Evolutionary conservation across 1,140 invertebrate genomes (phyloP), one percentile per base, ranked within the genome.

Genomic region (Leptoteleia sp.): DNA sequence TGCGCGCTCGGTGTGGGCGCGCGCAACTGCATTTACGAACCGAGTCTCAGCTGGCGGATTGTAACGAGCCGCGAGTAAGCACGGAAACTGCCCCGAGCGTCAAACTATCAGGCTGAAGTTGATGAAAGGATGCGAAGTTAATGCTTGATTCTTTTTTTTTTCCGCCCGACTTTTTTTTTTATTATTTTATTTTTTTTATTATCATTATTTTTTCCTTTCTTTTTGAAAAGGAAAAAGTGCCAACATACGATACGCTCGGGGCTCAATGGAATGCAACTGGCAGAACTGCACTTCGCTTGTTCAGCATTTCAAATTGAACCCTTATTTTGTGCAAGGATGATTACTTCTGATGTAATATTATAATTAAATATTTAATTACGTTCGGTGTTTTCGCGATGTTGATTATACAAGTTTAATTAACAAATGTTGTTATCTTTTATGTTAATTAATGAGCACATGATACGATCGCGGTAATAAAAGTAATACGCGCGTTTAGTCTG

Each of bases 101-200:
- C 43, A 59, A 65, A 59, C 33, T 67, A 75, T 75, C 54, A 59
- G 31, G 47, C 54, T 33, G 55, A 68, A 67, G 27, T 47, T 54
- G 61, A 59, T 76, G 54, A 76, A 76, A 61, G 62, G 38, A 65
- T 76, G 72, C 54, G 54, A 67, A 68, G 54, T 61, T 61, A 61
- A 61, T 76, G 22, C 47, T 59, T 52, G 50, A 48, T 27, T 29
- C 55, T 45, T 54, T 55, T n/a, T n/a, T n/a, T n/a, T n/a, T n/a
- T n/a, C n/a, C n/a, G n/a, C n/a, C n/a, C n/a, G n/a, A n/a, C n/a
- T n/a, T n/a, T n/a, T n/a, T n/a, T n/a, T n/a, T n/a, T n/a, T n/a
- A n/a, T n/a, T n/a, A n/a, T n/a, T n/a, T n/a, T n/a, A n/a, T n/a
- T n/a, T n/a, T n/a, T n/a, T n/a, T n/a, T n/a, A n/a, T n/a, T n/a